These are phyloP conservation scores for Eueides isabella DNA, from an alignment of 1,140 invertebrate genomes.

Conservation along the genomic window DNA sequence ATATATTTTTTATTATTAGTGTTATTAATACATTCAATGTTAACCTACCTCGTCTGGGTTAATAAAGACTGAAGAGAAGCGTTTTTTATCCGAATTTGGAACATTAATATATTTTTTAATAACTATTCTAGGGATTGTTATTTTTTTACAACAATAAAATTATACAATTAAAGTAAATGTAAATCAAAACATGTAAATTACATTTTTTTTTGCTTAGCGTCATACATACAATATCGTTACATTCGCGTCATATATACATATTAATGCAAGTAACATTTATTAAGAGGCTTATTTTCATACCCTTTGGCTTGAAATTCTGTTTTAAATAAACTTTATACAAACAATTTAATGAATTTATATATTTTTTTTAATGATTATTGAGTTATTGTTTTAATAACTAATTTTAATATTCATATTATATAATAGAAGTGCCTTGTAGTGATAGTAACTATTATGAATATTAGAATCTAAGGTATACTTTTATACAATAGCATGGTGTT, in stretches of 20 bases:
- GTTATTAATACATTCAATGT: not conserved
- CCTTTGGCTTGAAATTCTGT: not conserved
- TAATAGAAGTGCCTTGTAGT: slow-evolving; percentile 5
- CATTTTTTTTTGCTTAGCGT: not conserved
- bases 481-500: not conserved
- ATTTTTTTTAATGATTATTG: not conserved
- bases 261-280: not conserved
- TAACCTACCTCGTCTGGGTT: not conserved
- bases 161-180: not conserved
- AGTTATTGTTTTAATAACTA: not conserved
- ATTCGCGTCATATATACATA: too few species aligned
- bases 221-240: not conserved
- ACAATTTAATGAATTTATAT: not conserved
- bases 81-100: not conserved
- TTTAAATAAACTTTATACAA: not conserved
- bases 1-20: not conserved
- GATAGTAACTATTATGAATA: slow-evolving; percentile 11
- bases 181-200: not conserved
- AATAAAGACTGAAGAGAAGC: not conserved
- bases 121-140: not conserved
- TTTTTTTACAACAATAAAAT: not conserved
- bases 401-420: not conserved
- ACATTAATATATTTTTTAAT: not conserved
- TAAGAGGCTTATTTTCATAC: not conserved
- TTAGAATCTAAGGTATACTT: slow-evolving; percentile 14